phyloP scores from a whole-genome alignment of 2,113 vertebrate genomes.

The Burhinus bistriatus region DNA sequence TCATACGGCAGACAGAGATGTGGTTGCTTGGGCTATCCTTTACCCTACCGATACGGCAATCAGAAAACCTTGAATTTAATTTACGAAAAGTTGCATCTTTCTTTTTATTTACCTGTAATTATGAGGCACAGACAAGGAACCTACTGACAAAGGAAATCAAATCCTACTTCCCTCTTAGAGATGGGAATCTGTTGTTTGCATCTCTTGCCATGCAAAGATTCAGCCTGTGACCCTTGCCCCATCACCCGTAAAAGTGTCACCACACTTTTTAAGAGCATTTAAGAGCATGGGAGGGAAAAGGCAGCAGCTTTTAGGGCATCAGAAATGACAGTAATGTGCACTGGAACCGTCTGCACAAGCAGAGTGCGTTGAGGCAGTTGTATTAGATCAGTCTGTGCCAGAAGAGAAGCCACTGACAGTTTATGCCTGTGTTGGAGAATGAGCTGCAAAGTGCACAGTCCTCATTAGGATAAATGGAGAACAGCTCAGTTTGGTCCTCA shows the following conservation, averaged over 20 bases:
- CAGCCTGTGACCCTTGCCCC: constrained; percentile 47
- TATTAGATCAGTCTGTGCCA: constrained; percentile 23
- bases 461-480: not conserved
- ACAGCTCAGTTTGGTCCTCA: not conserved
- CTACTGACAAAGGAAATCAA: not conserved
- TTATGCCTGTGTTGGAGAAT: not conserved
- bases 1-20: not conserved
- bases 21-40: not conserved
- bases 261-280: constrained; percentile 60
- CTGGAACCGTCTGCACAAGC: not conserved
- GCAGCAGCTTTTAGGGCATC: constrained; percentile 60
- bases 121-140: not conserved
- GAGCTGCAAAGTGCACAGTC: not conserved
- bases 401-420: constrained; percentile 1
- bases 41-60: not conserved
- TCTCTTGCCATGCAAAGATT: constrained; percentile 42
- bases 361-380: constrained; percentile 27
- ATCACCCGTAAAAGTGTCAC: constrained; percentile 57
- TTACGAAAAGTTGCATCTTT: not conserved
- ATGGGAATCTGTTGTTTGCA: constrained; percentile 35
- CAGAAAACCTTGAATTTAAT: not conserved
- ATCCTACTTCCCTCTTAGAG: not conserved
- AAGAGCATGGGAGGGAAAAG: constrained; percentile 49
- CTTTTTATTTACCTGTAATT: not conserved
- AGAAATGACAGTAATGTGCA: constrained; percentile 47